phyloP scores from a whole-genome alignment of 2,113 vertebrate species.

The Micronycteris hirsuta region DNA sequence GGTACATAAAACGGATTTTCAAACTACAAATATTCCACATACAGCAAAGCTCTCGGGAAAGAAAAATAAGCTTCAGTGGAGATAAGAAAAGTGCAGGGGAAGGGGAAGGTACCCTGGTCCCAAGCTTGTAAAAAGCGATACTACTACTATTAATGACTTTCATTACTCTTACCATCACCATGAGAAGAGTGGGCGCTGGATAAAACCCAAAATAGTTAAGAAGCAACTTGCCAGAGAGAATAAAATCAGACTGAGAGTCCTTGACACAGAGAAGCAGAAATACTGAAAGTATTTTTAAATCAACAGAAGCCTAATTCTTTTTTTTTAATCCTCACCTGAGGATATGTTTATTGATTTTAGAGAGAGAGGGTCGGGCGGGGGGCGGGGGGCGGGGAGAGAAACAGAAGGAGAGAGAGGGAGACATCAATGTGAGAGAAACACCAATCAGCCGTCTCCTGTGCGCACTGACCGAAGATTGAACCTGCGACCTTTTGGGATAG shows the following conservation, averaged over 20 bases:
- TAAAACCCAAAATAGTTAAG: background rate
- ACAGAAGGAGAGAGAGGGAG: no score
- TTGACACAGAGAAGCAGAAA: background rate
- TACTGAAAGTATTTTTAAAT: background rate
- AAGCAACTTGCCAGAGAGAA: background rate
- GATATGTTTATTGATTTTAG: no score
- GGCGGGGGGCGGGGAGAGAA: no score
- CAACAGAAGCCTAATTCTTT: background rate
- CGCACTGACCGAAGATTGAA: no score
- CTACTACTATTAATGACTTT: no score
- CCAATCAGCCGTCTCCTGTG: no score
- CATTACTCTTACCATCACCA: background rate
- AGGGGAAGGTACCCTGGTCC: background rate
- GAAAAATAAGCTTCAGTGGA: background rate
- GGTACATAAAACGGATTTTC: background rate
- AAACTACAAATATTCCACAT: background rate
- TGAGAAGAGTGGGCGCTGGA: background rate
- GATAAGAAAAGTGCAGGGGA: background rate
- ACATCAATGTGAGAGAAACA: no score
- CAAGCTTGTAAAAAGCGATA: background rate
- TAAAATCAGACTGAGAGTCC: background rate
- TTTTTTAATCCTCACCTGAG: no score
- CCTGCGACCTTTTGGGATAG: no score
- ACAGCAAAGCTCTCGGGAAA: background rate
- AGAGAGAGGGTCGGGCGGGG: no score